Base-by-base conservation (phyloP, 2,888 invertebrate genomes). In the Phasia obesa region DNA sequence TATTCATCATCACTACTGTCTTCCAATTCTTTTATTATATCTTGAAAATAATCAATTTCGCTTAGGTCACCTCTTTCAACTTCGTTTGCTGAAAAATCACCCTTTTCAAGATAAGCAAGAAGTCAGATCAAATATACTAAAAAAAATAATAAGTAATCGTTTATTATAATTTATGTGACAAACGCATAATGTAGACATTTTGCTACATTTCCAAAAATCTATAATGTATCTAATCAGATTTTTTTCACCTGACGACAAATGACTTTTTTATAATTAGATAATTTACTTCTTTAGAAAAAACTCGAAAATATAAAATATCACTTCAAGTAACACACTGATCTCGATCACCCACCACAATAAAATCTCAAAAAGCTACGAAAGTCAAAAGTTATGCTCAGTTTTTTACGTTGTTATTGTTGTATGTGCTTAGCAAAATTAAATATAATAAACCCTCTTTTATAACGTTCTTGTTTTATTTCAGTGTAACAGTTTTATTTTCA, bases 161-260 rank as follows among this genome's bases (percentile, higher is more conserved):
- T n/a, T n/a, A n/a, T n/a, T n/a, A n/a, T n/a, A n/a, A n/a, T n/a
- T n/a, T n/a, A n/a, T n/a, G n/a, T n/a, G n/a, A n/a, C n/a, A 47
- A 47, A 17, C n/a, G n/a, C 47, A n/a, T n/a, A n/a, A 47, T 47
- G 17, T 47, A 17, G 47, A 47, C 47, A 47, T 47, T 13, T 47
- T 9, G 47, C 17, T n/a, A 47, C 17, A 47, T 47, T n/a, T n/a
- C n/a, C n/a, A n/a, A n/a, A n/a, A n/a, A n/a, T n/a, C n/a, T n/a
- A n/a, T n/a, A n/a, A n/a, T n/a, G n/a, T n/a, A n/a, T n/a, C n/a
- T n/a, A n/a, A n/a, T n/a, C n/a, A n/a, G n/a, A 47, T n/a, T 2
- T 9, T 17, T n/a, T 47, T 47, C n/a, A n/a, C 47, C n/a, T 7
- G n/a, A n/a, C n/a, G n/a, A 47, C 17, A 47, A 38, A 38, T 38